These are phyloP conservation scores for Pristionchus maxplancki DNA, from an alignment of 2,888 invertebrate species.

Conservation along the genomic window DNA sequence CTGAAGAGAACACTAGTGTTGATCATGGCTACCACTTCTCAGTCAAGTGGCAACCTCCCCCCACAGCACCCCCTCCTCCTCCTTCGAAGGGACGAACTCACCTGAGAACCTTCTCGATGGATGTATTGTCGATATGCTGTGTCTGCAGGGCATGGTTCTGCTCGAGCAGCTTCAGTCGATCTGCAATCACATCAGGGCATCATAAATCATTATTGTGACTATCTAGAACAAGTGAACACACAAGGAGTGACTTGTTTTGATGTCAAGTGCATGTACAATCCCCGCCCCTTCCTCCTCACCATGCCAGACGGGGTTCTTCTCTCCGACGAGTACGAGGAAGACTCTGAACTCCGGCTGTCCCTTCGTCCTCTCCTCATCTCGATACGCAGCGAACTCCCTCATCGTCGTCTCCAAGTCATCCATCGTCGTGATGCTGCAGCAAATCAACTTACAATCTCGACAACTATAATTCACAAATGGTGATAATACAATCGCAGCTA, in stretches of 20 bases:
- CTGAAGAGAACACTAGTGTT: no score
- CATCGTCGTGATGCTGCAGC: not conserved
- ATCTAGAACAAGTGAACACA: no score
- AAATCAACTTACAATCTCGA: no score
- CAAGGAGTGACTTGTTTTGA: no score
- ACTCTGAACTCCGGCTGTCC: not conserved
- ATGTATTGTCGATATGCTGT: not conserved
- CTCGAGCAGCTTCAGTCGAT: conserved; percentile 1
- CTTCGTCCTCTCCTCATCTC: not conserved
- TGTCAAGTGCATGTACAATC: no score
- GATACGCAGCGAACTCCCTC: not conserved
- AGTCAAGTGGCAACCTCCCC: not conserved
- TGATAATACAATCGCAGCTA: no score
- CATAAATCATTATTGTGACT: no score
- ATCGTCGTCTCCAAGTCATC: not conserved
- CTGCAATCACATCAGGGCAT: no score
- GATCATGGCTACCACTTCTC: no score
- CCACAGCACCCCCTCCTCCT: not conserved
- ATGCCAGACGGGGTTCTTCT: not conserved
- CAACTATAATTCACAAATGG: no score
- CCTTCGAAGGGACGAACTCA: not conserved
- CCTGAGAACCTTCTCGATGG: not conserved
- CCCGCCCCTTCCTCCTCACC: not conserved
- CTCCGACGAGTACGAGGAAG: not conserved
- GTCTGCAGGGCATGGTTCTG: not conserved